A percentile compares a stretch with the other conserved stretches of the same genome.
Conservation (phyloP, 2,888 invertebrate genomes). For the Schrankia costaestrigalis region DNA sequence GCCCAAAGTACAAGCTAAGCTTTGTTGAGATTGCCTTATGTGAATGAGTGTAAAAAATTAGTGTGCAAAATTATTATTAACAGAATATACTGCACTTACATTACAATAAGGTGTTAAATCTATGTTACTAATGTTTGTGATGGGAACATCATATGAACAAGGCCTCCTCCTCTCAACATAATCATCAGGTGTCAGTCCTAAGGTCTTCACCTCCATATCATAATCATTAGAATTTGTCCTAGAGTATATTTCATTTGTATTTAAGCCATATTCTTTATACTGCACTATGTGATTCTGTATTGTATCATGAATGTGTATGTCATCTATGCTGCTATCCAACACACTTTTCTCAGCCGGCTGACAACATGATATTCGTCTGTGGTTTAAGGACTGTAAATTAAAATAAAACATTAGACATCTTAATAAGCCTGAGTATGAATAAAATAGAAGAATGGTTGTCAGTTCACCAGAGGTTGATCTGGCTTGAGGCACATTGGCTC, state of each 20-base stretch:
- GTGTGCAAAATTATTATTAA: too few relatives aligned
- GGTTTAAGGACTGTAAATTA: slow-evolving; percentile 57
- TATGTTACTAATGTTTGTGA: slow-evolving; percentile 54
- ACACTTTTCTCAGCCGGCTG: slow-evolving; percentile 51
- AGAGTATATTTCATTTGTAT: slow-evolving; percentile 19
- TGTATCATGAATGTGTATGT: slow-evolving; percentile 48
- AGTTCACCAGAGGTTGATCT: too few relatives aligned
- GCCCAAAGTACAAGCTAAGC: too few relatives aligned
- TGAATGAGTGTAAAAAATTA: too few relatives aligned
- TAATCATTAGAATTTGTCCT: slow-evolving; percentile 29
- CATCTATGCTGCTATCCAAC: slow-evolving; percentile 50
- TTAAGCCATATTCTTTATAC: slow-evolving; percentile 4
- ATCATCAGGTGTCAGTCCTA: slow-evolving; percentile 62
- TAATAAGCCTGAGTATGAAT: neutral
- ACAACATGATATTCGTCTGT: slow-evolving; percentile 68
- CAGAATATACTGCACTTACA: too few relatives aligned
- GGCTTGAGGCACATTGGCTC: too few relatives aligned
- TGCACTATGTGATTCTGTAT: slow-evolving; percentile 25
- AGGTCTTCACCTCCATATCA: slow-evolving; percentile 45
- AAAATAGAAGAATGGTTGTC: too few relatives aligned
- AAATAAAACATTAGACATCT: neutral
- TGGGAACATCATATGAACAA: slow-evolving; percentile 43
- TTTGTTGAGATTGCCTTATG: too few relatives aligned
- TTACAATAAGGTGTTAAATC: slow-evolving; percentile 58
- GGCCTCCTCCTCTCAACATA: slow-evolving; percentile 58